Percentiles rank a stretch among this genome's conserved stretches.
Conservation (phyloP, 2,113 vertebrate genomes). For the Triplophysa rosa region DNA sequence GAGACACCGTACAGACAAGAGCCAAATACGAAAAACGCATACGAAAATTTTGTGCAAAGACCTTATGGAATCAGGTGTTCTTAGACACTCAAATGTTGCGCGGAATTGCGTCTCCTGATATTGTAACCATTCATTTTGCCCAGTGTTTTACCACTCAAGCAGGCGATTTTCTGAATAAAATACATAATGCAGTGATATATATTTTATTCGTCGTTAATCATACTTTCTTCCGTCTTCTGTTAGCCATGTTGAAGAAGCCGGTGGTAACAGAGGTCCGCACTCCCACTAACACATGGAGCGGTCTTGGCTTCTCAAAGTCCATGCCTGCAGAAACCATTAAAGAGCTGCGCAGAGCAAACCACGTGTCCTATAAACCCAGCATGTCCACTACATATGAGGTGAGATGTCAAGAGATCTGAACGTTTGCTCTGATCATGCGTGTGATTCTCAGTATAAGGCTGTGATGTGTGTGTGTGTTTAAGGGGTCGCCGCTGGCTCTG, state of each 20-base stretch:
- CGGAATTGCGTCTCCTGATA: too few relatives aligned
- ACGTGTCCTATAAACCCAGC: constrained; percentile 88
- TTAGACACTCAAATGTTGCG: too few relatives aligned
- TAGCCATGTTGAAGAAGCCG: constrained; percentile 98
- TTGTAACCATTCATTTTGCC: too few relatives aligned
- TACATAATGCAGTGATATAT: too few relatives aligned
- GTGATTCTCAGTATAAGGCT: too few relatives aligned
- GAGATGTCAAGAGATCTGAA: not conserved
- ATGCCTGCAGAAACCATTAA: constrained; percentile 99
- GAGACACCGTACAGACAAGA: too few relatives aligned
- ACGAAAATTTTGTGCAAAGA: too few relatives aligned
- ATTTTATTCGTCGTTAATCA: too few relatives aligned
- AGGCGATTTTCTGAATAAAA: too few relatives aligned
- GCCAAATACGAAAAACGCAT: too few relatives aligned
- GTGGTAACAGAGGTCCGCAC: constrained; percentile 98
- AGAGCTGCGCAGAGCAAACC: constrained; percentile 91
- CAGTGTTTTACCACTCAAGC: too few relatives aligned
- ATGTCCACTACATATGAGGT: constrained; percentile 56
- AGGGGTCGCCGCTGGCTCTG: constrained; percentile 88
- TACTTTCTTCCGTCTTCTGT: constrained; percentile 32
- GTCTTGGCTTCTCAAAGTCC: constrained; percentile 96
- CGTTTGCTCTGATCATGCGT: not conserved
- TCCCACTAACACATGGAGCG: constrained; percentile 98
- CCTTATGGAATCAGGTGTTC: too few relatives aligned
- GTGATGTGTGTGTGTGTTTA: constrained; percentile 30